Base-by-base conservation (phyloP, 2,888 invertebrate genomes). In the Eubasilissa splendida region DNA sequence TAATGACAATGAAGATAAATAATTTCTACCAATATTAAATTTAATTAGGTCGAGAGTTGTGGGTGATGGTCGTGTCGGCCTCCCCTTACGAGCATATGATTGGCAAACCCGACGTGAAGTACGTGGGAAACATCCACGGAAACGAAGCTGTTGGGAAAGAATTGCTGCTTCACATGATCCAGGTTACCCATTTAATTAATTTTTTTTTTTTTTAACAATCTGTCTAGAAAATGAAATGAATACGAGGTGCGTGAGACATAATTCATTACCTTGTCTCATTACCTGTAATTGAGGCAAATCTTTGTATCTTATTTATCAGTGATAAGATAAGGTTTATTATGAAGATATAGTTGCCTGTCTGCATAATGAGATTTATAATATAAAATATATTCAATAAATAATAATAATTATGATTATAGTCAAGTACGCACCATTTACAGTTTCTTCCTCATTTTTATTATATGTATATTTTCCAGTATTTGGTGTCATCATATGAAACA, bases 91-190 rank as follows among this genome's bases (percentile, higher is more conserved):
- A 97, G 87, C 96, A 97, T 87, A 96, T 96, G 94, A 93, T 96
- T 84, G 97, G 97, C 76, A 96, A 98, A 87, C 99, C 99, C 2
- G 98, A 99, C 88, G 97, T 99, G 77, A 99, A 99, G 88, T 99
- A 98, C 88, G 95, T 99, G 77, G 99, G 96, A 78, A 98, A 97
- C 89, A 98, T 98, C 90, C 99, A 99, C 88, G 99, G 99, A 82
- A 98, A 99, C 87, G 99, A 97, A 89, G 96, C 96, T 0, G 97
- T 99, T 54, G 99, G 99, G 12, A 93, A 98, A 50, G 99, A 99
- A 89, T 90, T 99, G 85, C 93, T 99, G 86, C 91, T 99, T 77
- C 96, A 97, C 87, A 92, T 99, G 84, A 97, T 98, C 85, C 94
- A 95, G 88, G 95, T 95, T 88, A 42, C 87, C 4, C 53, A 77